Base-by-base conservation (phyloP, 2,113 vertebrate genomes). In the Symphodus melops region DNA sequence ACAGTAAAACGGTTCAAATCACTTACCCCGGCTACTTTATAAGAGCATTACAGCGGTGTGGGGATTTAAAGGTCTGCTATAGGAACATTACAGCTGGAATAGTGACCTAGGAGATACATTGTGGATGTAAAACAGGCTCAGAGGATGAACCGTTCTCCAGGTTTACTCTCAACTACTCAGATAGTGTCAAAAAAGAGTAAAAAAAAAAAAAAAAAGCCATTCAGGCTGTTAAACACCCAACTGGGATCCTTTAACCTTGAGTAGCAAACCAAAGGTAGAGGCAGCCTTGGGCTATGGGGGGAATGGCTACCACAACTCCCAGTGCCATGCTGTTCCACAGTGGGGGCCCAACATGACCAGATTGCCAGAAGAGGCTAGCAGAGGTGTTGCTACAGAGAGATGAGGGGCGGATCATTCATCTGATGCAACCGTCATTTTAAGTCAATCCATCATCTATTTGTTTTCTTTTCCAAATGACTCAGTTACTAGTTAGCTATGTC, bases 211-310 rank as follows among this genome's bases (percentile, higher is more conserved):
- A 72, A 60, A 69, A 58, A 21, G 36, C 44, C 66, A 73, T 86
- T 86, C 60, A 63, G 77, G 79, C 84, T 82, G 80, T 84, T 92
- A 92, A 90, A 88, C 81, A 84, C 83, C 84, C 89, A 87, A 82
- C 83, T 86, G 91, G 91, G 92, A 92, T 83, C 66, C 77, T 92
- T 91, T 92, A 93, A 94, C 93, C 93, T 94, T 94, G 90, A 93
- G 84, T 67, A 82, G 76, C 58, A 41, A 51, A 88, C 71, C 88
- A 92, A 93, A 94, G 90, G 92, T 93, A 92, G 77, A 91, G 72
- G 82, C 83, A 86, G 91, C 92, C 93, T 55, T 68, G 77, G 91
- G 91, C 87, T 86, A 69, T 51, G 55, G 78, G 77, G 83, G 79
- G 68, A 83, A 75, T 84, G 78, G 85, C 82, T 84, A 81, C 86